Evolutionary conservation across 2,888 invertebrate genomes (phyloP).

Genomic region (Melipona beecheii): DNA sequence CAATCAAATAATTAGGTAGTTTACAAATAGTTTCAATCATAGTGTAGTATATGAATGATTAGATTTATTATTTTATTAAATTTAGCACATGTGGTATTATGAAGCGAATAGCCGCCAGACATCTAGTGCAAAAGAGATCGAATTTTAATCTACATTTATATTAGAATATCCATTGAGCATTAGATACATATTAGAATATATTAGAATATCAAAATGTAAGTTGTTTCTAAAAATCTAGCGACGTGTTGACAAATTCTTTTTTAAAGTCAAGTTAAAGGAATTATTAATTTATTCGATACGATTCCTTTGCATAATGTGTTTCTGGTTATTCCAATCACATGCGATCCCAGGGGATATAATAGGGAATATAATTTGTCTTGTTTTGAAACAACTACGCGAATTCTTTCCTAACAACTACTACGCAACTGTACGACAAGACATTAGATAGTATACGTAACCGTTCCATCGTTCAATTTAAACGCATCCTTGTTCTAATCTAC

Average conservation of each 20-base stretch:
- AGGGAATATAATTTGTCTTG: no score
- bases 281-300: no score
- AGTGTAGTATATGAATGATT: not conserved
- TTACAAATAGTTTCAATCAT: not conserved
- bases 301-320: no score
- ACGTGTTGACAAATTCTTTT: no score
- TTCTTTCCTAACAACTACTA: not conserved
- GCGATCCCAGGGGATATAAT: no score
- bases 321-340: no score
- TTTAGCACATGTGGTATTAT: not conserved
- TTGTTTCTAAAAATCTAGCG: no score
- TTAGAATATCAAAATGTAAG: no score
- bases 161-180: not conserved
- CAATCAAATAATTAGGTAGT: not conserved
- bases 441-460: not conserved
- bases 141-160: not conserved
- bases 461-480: conserved; percentile 23
- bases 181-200: no score
- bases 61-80: not conserved
- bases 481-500: conserved; percentile 46
- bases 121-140: not conserved
- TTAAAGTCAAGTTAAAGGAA: no score
- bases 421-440: not conserved
- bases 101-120: not conserved
- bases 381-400: no score